A percentile compares a stretch with the other conserved stretches of the same genome.
Evolutionary conservation across 2,113 vertebrate genomes (phyloP).

Genomic region (Sinocyclocheilus rhinocerous): DNA sequence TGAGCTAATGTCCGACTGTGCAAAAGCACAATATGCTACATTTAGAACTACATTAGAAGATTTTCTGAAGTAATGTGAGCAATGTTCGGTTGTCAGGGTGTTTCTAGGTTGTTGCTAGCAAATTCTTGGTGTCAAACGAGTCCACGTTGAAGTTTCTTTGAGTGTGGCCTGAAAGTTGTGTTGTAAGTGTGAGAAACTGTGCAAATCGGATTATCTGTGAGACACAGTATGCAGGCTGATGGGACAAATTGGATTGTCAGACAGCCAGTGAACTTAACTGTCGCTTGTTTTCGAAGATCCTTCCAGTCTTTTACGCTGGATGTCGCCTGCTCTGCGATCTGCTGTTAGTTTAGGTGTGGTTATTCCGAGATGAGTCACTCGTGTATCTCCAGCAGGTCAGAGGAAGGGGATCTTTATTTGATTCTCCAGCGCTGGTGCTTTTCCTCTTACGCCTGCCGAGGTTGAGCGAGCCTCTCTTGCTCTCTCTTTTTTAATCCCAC

Average conservation of each 20-base stretch:
- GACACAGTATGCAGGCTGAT: neutral
- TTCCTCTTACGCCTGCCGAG: neutral
- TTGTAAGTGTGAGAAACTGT: neutral
- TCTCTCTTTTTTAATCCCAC: slow-evolving; percentile 20
- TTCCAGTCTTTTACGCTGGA: neutral
- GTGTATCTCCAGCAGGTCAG: neutral
- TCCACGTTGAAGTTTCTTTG: neutral
- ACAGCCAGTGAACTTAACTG: neutral
- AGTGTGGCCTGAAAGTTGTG: neutral
- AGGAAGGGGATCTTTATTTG: neutral
- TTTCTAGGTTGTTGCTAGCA: neutral
- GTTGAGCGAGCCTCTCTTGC: neutral
- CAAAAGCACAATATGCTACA: neutral
- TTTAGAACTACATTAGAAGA: neutral
- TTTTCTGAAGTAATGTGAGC: neutral
- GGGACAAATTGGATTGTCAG: slow-evolving; percentile 26
- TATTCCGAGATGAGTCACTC: slow-evolving; percentile 14
- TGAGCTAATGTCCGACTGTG: neutral
- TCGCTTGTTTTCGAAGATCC: neutral
- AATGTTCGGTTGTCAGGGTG: neutral
- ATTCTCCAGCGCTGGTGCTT: neutral
- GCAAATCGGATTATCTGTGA: slow-evolving; percentile 35
- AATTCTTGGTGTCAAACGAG: neutral
- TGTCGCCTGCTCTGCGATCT: neutral
- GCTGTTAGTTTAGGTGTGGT: slow-evolving; percentile 20